A percentile compares a stretch with the other conserved stretches of the same genome.
Evolutionary conservation across 2,797 vertebrate genomes (phyloP).

Genomic region (Etheostoma nigrum): DNA sequence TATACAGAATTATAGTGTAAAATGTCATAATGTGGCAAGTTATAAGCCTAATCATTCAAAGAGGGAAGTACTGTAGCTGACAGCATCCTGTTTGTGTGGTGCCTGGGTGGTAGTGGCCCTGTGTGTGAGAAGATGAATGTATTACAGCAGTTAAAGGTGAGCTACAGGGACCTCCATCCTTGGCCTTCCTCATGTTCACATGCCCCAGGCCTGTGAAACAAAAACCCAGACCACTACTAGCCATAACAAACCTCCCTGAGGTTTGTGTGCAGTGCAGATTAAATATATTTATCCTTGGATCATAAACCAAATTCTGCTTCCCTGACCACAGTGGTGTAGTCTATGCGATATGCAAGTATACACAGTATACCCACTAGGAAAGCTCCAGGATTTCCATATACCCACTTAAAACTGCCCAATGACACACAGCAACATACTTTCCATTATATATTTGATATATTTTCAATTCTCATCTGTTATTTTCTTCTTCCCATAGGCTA

Average conservation of each 20-base stretch:
- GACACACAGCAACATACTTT: no score
- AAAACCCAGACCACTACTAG: constrained; percentile 25
- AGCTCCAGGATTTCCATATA: no score
- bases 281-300: not conserved
- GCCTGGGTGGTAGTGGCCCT: not conserved
- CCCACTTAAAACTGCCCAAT: no score
- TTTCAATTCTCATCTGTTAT: no score
- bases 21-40: not conserved
- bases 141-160: constrained; percentile 63
- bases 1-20: not conserved
- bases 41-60: not conserved
- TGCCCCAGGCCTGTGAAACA: constrained; percentile 60
- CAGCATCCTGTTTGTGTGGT: constrained; percentile 29
- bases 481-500: no score
- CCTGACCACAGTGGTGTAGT: not conserved
- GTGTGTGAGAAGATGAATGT: constrained; percentile 58
- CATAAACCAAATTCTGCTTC: constrained; percentile 1
- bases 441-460: no score
- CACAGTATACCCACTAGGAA: no score
- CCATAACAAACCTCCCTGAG: constrained; percentile 34
- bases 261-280: constrained; percentile 1
- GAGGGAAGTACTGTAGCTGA: constrained; percentile 11
- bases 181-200: constrained; percentile 70
- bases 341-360: no score
- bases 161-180: constrained; percentile 31